A percentile compares a stretch with the other conserved stretches of the same genome.
Evolutionary conservation across 2,888 invertebrate genomes (phyloP).

Genomic region (Matsumyia berberina): DNA sequence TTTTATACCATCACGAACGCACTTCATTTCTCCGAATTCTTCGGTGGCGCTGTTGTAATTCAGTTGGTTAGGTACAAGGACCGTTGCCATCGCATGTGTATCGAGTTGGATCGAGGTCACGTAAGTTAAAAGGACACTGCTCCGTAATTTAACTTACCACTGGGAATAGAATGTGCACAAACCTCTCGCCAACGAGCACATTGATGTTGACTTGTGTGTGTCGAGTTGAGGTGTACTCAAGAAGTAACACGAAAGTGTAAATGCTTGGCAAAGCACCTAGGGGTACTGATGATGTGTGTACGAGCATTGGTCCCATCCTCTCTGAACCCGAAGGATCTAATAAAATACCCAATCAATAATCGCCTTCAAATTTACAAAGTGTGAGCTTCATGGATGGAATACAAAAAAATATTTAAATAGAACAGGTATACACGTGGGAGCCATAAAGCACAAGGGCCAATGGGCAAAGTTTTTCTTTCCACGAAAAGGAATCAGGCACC

Average conservation of each 20-base stretch:
- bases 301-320: not conserved
- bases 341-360: conserved; percentile 66
- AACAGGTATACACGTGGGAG: not conserved
- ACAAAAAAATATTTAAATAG: conserved; percentile 32
- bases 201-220: conserved; percentile 25
- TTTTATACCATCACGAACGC: conserved; percentile 67
- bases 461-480: not conserved
- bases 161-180: not conserved
- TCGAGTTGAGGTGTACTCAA: conserved; percentile 6
- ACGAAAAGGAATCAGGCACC: conserved; percentile 3
- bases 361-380: conserved; percentile 21
- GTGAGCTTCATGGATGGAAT: conserved; percentile 10
- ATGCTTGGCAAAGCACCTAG: not conserved
- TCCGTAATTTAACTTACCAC: conserved; percentile 52
- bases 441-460: not conserved
- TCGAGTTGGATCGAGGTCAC: conserved; percentile 64
- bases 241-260: not conserved
- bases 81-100: conserved; percentile 48
- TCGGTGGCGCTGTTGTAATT: conserved; percentile 39
- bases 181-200: not conserved
- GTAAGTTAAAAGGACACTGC: conserved; percentile 63
- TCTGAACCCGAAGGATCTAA: conserved; percentile 33
- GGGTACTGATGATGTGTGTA: not conserved
- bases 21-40: conserved; percentile 63
- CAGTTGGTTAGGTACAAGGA: conserved; percentile 21